A percentile compares a stretch with the other conserved stretches of the same genome.
These are phyloP conservation scores for Mastigias papua DNA, from an alignment of 30 jellyfish, hydroid and myxozoan species.

Conservation along the genomic window DNA sequence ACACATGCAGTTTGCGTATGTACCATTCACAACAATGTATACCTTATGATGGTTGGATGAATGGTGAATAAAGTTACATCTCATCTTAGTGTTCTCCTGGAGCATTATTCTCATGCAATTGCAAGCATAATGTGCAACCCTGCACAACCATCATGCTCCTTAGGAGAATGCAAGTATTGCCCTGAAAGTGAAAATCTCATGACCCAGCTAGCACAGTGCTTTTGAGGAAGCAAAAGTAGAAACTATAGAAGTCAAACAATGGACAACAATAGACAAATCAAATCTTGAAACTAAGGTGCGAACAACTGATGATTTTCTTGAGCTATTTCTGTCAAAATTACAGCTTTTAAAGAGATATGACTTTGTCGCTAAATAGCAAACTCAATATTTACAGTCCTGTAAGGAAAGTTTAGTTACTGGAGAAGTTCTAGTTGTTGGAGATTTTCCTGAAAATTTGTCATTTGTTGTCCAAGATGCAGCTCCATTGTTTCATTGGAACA, in stretches of 20 bases:
- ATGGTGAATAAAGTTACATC: conserved; percentile 19
- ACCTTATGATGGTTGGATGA: conserved; percentile 45
- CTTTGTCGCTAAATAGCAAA: conserved; percentile 52
- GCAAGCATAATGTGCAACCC: conserved; percentile 52
- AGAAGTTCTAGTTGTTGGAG: conserved; percentile 39
- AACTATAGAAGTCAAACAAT: conserved; percentile 31
- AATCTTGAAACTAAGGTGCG: conserved; percentile 34
- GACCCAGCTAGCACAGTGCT: conserved; percentile 33
- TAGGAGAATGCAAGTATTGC: conserved; percentile 41
- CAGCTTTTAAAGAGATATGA: conserved; percentile 34
- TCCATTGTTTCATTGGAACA: conserved; percentile 44
- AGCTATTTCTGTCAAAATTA: background rate
- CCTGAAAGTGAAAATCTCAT: conserved; percentile 21
- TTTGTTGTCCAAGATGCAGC: conserved; percentile 58
- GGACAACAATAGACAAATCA: conserved; percentile 60
- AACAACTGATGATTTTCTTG: conserved; percentile 29
- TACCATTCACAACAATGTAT: conserved; percentile 54
- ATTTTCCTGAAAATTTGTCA: conserved; percentile 46
- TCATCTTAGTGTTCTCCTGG: conserved; percentile 1
- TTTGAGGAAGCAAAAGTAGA: conserved; percentile 3
- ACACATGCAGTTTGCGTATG: conserved; percentile 69
- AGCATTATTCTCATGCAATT: conserved; percentile 27
- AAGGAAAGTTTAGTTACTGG: conserved; percentile 17
- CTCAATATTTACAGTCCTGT: background rate
- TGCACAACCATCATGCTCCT: conserved; percentile 22